phyloP scores from a whole-genome alignment of 2,888 invertebrate species.

The Melipona beecheii region DNA sequence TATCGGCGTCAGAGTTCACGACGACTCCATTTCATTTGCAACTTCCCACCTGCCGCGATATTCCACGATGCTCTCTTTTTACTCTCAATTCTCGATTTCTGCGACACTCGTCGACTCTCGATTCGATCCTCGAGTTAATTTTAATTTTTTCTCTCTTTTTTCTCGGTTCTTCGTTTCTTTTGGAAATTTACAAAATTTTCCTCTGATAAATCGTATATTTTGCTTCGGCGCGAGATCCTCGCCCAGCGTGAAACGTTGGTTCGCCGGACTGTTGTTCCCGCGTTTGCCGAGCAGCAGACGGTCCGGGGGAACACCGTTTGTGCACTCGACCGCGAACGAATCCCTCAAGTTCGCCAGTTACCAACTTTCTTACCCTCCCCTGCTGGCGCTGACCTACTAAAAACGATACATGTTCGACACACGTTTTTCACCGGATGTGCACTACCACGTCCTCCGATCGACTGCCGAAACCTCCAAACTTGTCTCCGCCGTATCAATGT shows the following conservation, averaged over 20 bases:
- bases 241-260: neutral
- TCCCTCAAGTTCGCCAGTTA: constrained; percentile 42
- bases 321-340: constrained; percentile 36
- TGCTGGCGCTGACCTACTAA: constrained; percentile 33
- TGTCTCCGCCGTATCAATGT: neutral
- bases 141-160: neutral
- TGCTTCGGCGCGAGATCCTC: neutral
- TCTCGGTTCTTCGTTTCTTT: neutral
- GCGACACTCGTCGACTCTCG: neutral
- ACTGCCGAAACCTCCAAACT: neutral
- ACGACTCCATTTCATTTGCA: constrained; percentile 30
- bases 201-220: neutral
- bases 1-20: constrained; percentile 40
- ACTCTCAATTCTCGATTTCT: neutral
- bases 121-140: neutral
- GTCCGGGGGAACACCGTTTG: neutral
- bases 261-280: neutral
- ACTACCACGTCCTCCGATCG: neutral
- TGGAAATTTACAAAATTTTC: neutral
- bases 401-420: constrained; percentile 48
- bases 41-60: neutral
- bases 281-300: neutral
- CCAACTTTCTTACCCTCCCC: constrained; percentile 22
- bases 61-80: neutral
- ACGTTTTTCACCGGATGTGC: constrained; percentile 12